Conservation (phyloP, 2,888 invertebrate species). For the Malachius bipustulatus region DNA sequence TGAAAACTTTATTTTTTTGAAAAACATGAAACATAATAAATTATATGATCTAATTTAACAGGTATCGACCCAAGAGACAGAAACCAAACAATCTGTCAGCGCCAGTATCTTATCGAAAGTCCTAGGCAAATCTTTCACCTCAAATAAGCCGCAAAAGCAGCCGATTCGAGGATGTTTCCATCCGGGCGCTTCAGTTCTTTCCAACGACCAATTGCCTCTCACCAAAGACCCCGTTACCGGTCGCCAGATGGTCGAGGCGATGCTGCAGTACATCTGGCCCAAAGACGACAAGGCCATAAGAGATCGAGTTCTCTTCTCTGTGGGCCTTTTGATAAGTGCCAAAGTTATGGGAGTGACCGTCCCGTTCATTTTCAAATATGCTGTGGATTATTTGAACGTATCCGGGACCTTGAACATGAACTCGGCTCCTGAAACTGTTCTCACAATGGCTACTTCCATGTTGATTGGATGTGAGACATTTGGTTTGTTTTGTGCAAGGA, state of each 20-base stretch:
- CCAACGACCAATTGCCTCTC: conserved; percentile 43
- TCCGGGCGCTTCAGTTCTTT: conserved; percentile 59
- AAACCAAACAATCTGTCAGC: too few relatives aligned
- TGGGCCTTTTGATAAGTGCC: conserved; percentile 66
- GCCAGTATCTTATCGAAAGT: conserved; percentile 27
- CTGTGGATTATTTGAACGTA: conserved; percentile 76
- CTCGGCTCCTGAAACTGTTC: conserved; percentile 66
- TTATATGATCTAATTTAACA: too few relatives aligned
- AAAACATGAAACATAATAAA: too few relatives aligned
- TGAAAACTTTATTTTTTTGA: too few relatives aligned
- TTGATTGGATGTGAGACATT: conserved; percentile 86
- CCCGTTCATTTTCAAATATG: conserved; percentile 92
- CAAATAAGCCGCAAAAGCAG: conserved; percentile 34
- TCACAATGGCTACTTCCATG: conserved; percentile 67
- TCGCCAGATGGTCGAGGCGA: conserved; percentile 70
- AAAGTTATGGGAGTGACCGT: conserved; percentile 85
- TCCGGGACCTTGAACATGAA: conserved; percentile 55
- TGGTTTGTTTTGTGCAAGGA: too few relatives aligned
- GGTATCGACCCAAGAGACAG: too few relatives aligned
- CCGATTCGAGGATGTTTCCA: conserved; percentile 77
- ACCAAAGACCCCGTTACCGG: conserved; percentile 52
- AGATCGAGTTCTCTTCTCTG: conserved; percentile 70
- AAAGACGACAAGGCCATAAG: conserved; percentile 68
- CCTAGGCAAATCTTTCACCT: conserved; percentile 23
- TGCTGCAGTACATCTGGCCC: conserved; percentile 93